Evolutionary conservation across 2,113 vertebrate genomes (phyloP).

Genomic region (Salvelinus alpinus): DNA sequence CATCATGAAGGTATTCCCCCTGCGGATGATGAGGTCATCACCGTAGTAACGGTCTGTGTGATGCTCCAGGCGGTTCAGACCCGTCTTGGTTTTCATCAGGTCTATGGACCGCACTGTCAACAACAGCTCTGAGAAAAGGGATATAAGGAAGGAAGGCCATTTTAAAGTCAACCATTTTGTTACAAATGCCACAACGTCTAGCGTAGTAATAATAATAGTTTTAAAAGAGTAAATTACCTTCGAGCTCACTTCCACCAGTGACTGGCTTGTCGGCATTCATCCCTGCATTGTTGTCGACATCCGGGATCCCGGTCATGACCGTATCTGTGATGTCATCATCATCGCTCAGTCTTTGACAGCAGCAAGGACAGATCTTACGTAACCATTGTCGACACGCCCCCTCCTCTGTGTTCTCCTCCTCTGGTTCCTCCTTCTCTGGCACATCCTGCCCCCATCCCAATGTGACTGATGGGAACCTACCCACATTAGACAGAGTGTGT

Average conservation of each 20-base stretch:
- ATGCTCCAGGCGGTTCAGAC: constrained; percentile 77
- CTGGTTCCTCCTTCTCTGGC: constrained; percentile 45
- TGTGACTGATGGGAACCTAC: constrained; percentile 65
- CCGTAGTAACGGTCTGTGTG: constrained; percentile 79
- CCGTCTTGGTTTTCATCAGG: constrained; percentile 71
- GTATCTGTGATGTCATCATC: constrained; percentile 60
- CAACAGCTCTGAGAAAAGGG: constrained; percentile 40
- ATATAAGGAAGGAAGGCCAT: not conserved
- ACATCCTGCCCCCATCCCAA: constrained; percentile 50
- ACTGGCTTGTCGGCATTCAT: constrained; percentile 29
- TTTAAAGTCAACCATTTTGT: not conserved
- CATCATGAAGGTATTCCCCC: constrained; percentile 83
- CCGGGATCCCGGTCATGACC: not conserved
- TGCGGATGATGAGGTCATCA: constrained; percentile 79
- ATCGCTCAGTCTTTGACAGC: constrained; percentile 52
- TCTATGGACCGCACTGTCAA: constrained; percentile 75
- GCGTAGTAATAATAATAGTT: constrained; percentile 25
- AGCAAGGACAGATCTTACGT: constrained; percentile 67
- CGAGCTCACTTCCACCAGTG: constrained; percentile 17
- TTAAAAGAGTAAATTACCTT: constrained; percentile 40
- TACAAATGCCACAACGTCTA: constrained; percentile 41
- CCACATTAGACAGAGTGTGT: constrained; percentile 50
- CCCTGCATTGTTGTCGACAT: constrained; percentile 36
- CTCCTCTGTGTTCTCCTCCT: constrained; percentile 9
- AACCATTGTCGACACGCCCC: constrained; percentile 63